Evolutionary conservation across 2,888 invertebrate genomes (phyloP).

Genomic region (Dilophus febrilis): DNA sequence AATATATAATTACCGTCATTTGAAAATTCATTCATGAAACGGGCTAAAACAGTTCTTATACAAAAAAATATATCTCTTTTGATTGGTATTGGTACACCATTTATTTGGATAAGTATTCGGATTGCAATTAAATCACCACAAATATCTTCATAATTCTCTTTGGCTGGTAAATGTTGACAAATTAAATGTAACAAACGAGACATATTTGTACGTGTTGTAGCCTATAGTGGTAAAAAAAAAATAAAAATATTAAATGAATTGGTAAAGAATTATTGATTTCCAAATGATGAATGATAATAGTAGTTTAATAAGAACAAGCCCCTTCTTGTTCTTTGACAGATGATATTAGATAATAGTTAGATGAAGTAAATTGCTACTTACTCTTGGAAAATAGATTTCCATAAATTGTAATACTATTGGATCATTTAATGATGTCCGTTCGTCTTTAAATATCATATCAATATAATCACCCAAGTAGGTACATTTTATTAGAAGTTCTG

Average conservation of each 20-base stretch:
- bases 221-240: conserved; percentile 12
- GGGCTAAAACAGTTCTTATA: conserved; percentile 17
- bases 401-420: conserved; percentile 75
- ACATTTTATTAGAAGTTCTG: conserved; percentile 63
- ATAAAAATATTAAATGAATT: background rate
- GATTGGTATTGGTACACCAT: conserved; percentile 27
- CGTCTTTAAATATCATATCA: conserved; percentile 76
- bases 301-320: no score
- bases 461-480: conserved; percentile 77
- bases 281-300: no score
- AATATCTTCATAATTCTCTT: conserved; percentile 28
- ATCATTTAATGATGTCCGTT: conserved; percentile 69
- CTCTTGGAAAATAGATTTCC: conserved; percentile 78
- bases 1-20: conserved; percentile 8
- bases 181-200: conserved; percentile 29
- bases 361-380: conserved; percentile 21
- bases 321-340: no score
- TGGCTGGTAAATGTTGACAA: conserved; percentile 28
- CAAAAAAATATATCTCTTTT: conserved; percentile 27
- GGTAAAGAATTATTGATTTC: no score
- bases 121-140: conserved; percentile 31
- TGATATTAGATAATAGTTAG: background rate
- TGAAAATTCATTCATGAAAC: conserved; percentile 8
- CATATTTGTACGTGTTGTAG: conserved; percentile 26
- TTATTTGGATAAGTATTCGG: conserved; percentile 28